Conservation (phyloP, 2,888 invertebrate species). For the Agelastica alni region DNA sequence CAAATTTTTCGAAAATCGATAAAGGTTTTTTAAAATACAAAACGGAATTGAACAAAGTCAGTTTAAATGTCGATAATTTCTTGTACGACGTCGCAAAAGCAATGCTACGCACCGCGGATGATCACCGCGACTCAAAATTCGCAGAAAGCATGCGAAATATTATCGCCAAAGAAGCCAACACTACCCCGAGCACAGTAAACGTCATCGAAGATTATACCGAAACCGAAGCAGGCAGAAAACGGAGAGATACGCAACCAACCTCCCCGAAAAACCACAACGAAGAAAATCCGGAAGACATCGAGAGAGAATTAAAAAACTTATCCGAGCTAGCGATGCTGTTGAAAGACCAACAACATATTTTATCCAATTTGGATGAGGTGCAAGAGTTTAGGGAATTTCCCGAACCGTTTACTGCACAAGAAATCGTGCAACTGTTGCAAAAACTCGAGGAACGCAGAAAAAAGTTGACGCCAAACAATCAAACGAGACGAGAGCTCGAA, state of each 20-base stretch:
- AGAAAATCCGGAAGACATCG: background rate
- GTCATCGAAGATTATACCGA: constrained; percentile 1
- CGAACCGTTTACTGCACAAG: background rate
- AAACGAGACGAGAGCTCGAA: background rate
- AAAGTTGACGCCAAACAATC: background rate
- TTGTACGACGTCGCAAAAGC: constrained; percentile 14
- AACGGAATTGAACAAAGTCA: constrained; percentile 17
- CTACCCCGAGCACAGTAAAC: background rate
- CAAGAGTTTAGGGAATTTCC: background rate
- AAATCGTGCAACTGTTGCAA: constrained; percentile 3
- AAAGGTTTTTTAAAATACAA: constrained; percentile 14
- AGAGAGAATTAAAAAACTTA: constrained; percentile 8
- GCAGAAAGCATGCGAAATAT: background rate
- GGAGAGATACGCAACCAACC: background rate
- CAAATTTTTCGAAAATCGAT: constrained; percentile 8
- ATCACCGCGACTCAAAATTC: background rate
- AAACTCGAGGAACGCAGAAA: background rate
- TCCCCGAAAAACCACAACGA: background rate
- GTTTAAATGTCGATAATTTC: constrained; percentile 23
- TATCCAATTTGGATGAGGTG: background rate
- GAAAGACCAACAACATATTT: constrained; percentile 6
- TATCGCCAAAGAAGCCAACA: background rate
- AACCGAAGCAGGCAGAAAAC: background rate
- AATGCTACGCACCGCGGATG: background rate
- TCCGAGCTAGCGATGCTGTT: background rate